Base-by-base conservation (phyloP, 2,113 vertebrate genomes). In the Podilymbus podiceps region DNA sequence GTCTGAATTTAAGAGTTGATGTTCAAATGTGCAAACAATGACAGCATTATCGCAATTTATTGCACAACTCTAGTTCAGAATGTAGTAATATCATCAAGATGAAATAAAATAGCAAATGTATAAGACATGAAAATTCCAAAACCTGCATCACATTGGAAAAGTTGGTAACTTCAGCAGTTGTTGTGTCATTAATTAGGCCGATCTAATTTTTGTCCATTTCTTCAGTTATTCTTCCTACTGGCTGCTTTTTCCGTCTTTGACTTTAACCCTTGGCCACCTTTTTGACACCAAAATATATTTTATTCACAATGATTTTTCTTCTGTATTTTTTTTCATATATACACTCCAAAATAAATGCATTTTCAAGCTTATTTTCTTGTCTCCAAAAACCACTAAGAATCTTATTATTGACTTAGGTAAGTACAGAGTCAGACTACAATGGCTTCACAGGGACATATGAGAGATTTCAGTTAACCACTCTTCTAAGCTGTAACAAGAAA, bases 311-410 rank as follows among this genome's bases (percentile, higher is more conserved):
- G 4, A 2, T 46, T 31, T 55, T 72, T 28, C 19, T 59, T 77
- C 33, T 21, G 1, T 15, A 0, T 3, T 8, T 42, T 35, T 15
- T 38, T 64, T 1, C 17, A n/a, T 18, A 15, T 2, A 3, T 40
- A 15, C 25, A 33, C 2, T 42, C 11, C 5, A 73, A 67, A 56
- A 59, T 53, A 74, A 87, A 88, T 12, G 2, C 8, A 58, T 58
- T 75, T 77, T 56, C 20, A 67, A 78, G 11, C 10, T 53, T 53
- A 4, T 71, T 71, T 76, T 55, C 28, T 75, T 62, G 19, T 72
- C 28, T 60, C 13, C 18, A 22, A 78, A 67, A 74, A 63, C 4
- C 9, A 44, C 3, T 40, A 6, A 2, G 23, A 81, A 69, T n/a
- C 4, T 27, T 80, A 20, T 17, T 49, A 72, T 17, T 72, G 17